Evolutionary conservation across 2,113 vertebrate species (phyloP).

Genomic region (Cavia porcellus): DNA sequence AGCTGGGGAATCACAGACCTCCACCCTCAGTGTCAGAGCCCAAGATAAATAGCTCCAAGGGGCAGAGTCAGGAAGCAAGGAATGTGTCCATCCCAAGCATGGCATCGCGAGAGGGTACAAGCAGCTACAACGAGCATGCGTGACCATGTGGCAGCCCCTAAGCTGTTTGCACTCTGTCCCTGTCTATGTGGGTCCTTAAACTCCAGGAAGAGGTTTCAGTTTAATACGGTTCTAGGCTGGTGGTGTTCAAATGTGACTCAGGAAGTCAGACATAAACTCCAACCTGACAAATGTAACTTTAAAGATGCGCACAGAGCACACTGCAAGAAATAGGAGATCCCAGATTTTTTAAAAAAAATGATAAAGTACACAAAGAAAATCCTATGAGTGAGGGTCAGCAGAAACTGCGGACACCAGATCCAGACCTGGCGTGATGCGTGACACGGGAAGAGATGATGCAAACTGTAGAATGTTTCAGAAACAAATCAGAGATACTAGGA

Average conservation of each 20-base stretch:
- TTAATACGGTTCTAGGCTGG: not conserved
- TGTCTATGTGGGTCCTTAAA: fast-evolving
- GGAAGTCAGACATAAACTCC: not conserved
- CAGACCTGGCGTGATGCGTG: not conserved
- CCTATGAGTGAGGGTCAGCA: not conserved
- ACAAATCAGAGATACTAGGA: not conserved
- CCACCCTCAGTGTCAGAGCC: not conserved
- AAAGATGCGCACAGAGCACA: not conserved
- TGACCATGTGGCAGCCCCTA: not conserved
- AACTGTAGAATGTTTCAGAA: not conserved
- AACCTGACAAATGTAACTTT: not conserved
- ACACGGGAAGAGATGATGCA: not conserved
- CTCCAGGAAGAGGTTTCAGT: not conserved
- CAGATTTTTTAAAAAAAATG: not conserved
- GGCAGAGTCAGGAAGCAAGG: not conserved
- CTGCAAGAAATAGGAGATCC: not conserved
- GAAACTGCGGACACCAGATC: not conserved
- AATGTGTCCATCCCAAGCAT: not conserved
- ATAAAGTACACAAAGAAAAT: not conserved
- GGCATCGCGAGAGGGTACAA: no score
- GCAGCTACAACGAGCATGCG: not conserved
- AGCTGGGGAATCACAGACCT: not conserved
- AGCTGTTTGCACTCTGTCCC: no score
- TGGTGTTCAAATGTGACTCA: not conserved
- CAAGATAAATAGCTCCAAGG: not conserved